Percentiles rank a stretch among this genome's conserved stretches.
phyloP scores from a whole-genome alignment of 2,113 vertebrate species.

The Scopus umbretta region DNA sequence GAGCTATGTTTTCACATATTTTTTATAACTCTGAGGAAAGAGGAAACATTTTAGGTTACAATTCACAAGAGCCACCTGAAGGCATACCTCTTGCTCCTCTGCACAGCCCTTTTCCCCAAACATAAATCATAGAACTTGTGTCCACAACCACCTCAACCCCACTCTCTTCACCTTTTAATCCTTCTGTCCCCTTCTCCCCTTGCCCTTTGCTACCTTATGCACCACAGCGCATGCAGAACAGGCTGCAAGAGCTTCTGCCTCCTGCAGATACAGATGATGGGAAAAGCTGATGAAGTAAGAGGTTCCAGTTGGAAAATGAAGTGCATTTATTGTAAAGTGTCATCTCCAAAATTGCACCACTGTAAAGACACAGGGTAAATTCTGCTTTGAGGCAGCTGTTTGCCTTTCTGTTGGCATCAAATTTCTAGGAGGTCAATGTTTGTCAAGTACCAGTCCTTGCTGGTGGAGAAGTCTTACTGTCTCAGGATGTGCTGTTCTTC shows the following conservation, averaged over 20 bases:
- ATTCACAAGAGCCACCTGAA: not conserved
- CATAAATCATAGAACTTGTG: not conserved
- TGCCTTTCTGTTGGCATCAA: not conserved
- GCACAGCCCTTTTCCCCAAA: not conserved
- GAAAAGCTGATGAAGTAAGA: not conserved
- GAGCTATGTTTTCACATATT: not conserved
- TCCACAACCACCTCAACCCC: not conserved
- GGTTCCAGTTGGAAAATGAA: not conserved
- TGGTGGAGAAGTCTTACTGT: not conserved
- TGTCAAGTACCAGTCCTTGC: not conserved
- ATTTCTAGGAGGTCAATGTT: not conserved
- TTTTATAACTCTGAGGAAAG: not conserved
- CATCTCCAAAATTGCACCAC: not conserved
- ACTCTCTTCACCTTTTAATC: not conserved
- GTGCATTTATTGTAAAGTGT: not conserved
- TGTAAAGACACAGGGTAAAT: not conserved
- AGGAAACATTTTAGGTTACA: not conserved
- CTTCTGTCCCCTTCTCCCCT: not conserved
- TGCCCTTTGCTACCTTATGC: not conserved
- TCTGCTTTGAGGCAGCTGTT: not conserved
- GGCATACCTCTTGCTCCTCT: not conserved
- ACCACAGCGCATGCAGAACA: not conserved
- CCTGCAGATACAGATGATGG: not conserved
- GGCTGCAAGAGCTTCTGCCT: not conserved
- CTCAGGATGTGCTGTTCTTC: not conserved